Evolutionary conservation across 2,113 vertebrate genomes (phyloP).

Genomic region (Epinephelus fuscoguttatus): DNA sequence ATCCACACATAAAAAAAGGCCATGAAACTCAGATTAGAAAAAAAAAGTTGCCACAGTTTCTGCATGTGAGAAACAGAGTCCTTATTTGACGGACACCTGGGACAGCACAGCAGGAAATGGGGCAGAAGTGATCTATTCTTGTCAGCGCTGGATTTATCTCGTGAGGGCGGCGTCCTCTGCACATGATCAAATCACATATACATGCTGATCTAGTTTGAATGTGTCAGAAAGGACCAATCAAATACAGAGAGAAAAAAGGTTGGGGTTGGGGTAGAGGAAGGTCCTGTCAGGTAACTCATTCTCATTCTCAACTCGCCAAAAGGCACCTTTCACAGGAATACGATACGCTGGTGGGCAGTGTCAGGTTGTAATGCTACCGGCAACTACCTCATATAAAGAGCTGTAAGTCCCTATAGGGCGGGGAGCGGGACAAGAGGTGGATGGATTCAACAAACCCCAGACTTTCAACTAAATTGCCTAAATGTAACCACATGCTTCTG

Average conservation of each 20-base stretch:
- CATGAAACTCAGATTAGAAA: constrained; percentile 9
- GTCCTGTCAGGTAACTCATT: constrained; percentile 1
- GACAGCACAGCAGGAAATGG: constrained; percentile 51
- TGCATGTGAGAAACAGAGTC: constrained; percentile 13
- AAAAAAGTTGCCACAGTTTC: constrained; percentile 33
- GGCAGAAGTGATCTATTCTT: constrained; percentile 60
- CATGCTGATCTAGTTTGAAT: constrained; percentile 3
- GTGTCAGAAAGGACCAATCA: background rate
- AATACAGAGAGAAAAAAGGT: no score
- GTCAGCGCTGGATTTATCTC: constrained; percentile 36
- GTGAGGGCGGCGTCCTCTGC: constrained; percentile 10
- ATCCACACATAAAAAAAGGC: constrained; percentile 52
- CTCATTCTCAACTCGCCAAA: no score
- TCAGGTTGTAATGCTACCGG: no score
- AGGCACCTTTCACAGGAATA: no score
- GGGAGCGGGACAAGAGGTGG: no score
- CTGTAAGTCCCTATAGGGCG: no score
- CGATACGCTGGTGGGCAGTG: no score
- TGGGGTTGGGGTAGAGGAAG: no score
- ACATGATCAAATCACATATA: constrained; percentile 1
- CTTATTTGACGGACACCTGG: constrained; percentile 50
- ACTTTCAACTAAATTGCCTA: no score
- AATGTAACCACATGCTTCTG: no score
- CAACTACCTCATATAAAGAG: no score
- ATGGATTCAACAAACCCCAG: no score